Percentiles rank a stretch among this genome's conserved stretches.
These are phyloP conservation scores for Ophion costatus DNA, from an alignment of 2,888 invertebrate genomes.

Conservation along the genomic window DNA sequence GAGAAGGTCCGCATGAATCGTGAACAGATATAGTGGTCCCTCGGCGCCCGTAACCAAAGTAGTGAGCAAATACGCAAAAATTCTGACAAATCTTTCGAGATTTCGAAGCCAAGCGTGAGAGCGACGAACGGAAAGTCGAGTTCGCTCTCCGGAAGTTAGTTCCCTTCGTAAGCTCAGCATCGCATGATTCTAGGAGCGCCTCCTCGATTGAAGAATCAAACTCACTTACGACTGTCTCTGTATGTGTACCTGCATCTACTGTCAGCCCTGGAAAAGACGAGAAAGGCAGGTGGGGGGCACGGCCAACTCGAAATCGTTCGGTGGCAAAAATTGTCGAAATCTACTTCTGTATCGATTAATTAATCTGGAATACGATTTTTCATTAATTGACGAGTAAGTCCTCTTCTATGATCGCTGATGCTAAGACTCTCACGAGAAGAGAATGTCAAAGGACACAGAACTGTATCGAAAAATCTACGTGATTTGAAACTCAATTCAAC, in stretches of 20 bases:
- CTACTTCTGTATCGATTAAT: not conserved
- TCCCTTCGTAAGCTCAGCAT: constrained; percentile 45
- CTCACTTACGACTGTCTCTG: constrained; percentile 2
- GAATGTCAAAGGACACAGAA: too few relatives aligned
- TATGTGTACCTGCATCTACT: not conserved
- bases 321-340: not conserved
- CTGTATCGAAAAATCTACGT: too few relatives aligned
- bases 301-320: too few relatives aligned
- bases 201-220: constrained; percentile 18
- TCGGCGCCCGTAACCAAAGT: constrained; percentile 20
- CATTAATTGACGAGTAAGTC: not conserved
- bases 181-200: constrained; percentile 20
- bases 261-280: too few relatives aligned
- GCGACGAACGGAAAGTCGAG: constrained; percentile 34
- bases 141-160: constrained; percentile 53
- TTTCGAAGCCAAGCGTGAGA: constrained; percentile 28
- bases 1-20: not conserved
- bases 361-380: not conserved
- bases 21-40: constrained; percentile 9
- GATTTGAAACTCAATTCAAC: too few relatives aligned
- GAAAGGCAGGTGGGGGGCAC: too few relatives aligned
- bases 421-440: too few relatives aligned
- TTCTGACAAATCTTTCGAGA: constrained; percentile 38
- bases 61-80: constrained; percentile 35
- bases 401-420: not conserved